Evolutionary conservation across 2,113 vertebrate genomes (phyloP), one percentile per base, ranked within the genome.

Genomic region (Lampris megalopsis): DNA sequence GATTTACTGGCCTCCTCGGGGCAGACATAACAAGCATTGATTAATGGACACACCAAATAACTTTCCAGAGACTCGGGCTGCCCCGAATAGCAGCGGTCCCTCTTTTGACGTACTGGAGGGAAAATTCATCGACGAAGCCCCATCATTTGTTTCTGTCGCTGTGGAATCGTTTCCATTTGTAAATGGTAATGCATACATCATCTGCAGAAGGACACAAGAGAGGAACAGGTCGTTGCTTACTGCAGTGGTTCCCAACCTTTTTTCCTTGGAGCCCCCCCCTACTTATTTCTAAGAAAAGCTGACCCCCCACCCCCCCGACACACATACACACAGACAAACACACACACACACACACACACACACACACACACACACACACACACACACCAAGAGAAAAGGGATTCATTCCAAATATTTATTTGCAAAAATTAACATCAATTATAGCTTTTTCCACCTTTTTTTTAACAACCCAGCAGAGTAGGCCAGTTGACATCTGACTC

Each of bases 1-100:
- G 77, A 86, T 64, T 59, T 64, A 54, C 57, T n/a, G 66, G 36
- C 50, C 53, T 43, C 77, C 54, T 67, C 54, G 0, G 81, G 75
- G 52, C 37, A 72, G 47, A 81, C 38, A 67, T 63, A 75, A 72
- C 65, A 43, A 64, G 48, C 67, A 53, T 68, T 77, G 73, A 85
- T 83, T 65, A 60, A 79, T 77, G 56, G 58, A 74, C 80, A 74
- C 11, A 59, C 79, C 64, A 40, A 85, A 77, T 73, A 65, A 76
- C 62, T 76, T 87, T 68, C 73, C 58, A 69, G 13, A 50, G 47
- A 54, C 53, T 61, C 47, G 24, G 40, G n/a, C 56, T 37, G 59
- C 54, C 43, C 66, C 41, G 62, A 63, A 59, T 63, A 66, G 73
- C 58, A 61, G 65, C 63, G 6, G 71, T 59, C 63, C 9, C 24